These are phyloP conservation scores for Heliocidaris erythrogramma DNA, from an alignment of 35 echinoderm and acorn worm species.

Conservation along the genomic window DNA sequence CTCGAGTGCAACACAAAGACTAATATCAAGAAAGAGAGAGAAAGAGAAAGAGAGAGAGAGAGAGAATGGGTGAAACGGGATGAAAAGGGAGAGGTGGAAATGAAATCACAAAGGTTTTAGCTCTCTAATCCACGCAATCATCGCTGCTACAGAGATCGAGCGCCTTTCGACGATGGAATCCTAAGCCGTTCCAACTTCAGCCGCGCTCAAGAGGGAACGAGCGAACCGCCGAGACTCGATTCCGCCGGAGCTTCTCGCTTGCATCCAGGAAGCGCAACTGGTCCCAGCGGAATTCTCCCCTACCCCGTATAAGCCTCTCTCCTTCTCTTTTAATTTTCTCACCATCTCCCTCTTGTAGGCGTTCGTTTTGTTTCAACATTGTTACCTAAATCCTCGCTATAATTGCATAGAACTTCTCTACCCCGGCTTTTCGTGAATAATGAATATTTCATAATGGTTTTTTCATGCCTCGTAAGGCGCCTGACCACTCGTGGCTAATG, in stretches of 20 bases:
- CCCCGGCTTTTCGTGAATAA: constrained; percentile 10
- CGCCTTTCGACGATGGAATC: too few species aligned
- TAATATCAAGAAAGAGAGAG: not conserved
- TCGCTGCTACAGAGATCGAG: too few species aligned
- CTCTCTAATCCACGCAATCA: too few species aligned
- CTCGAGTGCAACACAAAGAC: not conserved
- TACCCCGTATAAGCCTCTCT: not conserved
- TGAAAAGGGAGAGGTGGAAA: not conserved
- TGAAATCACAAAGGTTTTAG: too few species aligned
- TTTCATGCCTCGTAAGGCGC: not conserved
- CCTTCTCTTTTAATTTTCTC: not conserved
- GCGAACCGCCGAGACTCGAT: not conserved
- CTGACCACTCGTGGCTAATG: constrained; percentile 39
- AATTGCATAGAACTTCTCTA: not conserved
- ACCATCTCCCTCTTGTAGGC: not conserved
- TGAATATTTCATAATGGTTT: constrained; percentile 41
- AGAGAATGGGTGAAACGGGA: not conserved
- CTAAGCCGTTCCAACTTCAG: not conserved
- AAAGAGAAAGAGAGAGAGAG: not conserved
- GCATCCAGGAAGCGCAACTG: not conserved
- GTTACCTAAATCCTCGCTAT: constrained; percentile 10
- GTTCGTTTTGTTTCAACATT: constrained; percentile 12
- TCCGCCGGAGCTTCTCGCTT: not conserved
- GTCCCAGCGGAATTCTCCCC: not conserved
- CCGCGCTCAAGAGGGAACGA: not conserved